phyloP scores from a whole-genome alignment of 1,140 invertebrate species.

The Drosophila mauritiana region DNA sequence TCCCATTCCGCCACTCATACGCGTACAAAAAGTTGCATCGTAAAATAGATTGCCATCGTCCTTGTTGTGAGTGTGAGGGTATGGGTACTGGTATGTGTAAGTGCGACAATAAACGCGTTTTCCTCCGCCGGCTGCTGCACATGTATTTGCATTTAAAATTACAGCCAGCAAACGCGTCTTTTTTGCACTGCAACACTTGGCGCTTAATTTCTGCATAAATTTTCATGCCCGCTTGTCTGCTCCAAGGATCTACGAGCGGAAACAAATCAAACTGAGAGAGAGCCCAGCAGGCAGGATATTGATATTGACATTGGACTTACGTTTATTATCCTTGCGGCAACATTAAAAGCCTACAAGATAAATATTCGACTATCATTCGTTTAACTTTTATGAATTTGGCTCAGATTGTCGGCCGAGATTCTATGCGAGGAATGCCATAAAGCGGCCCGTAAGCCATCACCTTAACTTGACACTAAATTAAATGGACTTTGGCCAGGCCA shows the following conservation, averaged over 20 bases:
- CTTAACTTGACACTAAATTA: conserved; percentile 60
- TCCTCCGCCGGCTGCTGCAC: conserved; percentile 36
- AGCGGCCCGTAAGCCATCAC: conserved; percentile 39
- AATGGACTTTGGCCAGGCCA: conserved; percentile 62
- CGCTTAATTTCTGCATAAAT: conserved; percentile 45
- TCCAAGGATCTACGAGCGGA: conserved; percentile 19
- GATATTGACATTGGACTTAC: conserved; percentile 48
- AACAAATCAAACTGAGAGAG: conserved; percentile 42
- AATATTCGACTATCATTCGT: conserved; percentile 34
- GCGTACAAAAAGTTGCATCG: conserved; percentile 39
- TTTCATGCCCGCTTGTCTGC: conserved; percentile 23
- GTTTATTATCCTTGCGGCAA: conserved; percentile 49
- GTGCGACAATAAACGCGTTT: conserved; percentile 51
- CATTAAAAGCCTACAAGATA: conserved; percentile 46
- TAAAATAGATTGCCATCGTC: conserved; percentile 62
- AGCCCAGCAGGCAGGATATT: conserved; percentile 19
- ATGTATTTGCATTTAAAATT: conserved; percentile 70
- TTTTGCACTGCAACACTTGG: conserved; percentile 13
- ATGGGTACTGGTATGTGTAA: conserved; percentile 2
- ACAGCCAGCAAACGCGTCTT: conserved; percentile 24
- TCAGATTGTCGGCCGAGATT: conserved; percentile 35
- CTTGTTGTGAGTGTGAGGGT: conserved; percentile 28
- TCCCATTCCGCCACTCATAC: not conserved
- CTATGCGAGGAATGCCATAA: conserved; percentile 20
- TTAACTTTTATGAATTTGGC: conserved; percentile 41